These are phyloP conservation scores for Drosophila mercatorum DNA, from an alignment of 2,888 invertebrate genomes.

Conservation along the genomic window DNA sequence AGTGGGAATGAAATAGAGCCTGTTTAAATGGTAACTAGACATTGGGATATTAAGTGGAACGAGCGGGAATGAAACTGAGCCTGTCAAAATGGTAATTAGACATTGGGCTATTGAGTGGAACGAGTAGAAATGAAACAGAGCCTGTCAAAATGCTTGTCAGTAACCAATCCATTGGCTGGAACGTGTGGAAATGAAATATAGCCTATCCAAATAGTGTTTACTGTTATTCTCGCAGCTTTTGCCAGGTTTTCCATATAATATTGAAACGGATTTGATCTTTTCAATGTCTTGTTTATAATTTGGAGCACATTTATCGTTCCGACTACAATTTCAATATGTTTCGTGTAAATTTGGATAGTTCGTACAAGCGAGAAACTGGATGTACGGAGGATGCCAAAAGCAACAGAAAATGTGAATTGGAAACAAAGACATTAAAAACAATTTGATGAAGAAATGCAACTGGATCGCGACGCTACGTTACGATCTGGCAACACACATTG, in stretches of 20 bases:
- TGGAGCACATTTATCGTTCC: neutral
- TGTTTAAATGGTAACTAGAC: too few species aligned
- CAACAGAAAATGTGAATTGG: neutral
- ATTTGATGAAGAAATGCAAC: neutral
- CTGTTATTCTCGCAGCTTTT: too few species aligned
- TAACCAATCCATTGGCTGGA: too few species aligned
- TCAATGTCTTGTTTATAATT: neutral
- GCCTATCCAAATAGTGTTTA: too few species aligned
- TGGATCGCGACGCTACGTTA: neutral
- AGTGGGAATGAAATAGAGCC: neutral
- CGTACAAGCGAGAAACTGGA: neutral
- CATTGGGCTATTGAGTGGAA: too few species aligned
- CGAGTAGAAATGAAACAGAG: too few species aligned
- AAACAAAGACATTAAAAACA: neutral
- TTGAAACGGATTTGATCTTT: neutral
- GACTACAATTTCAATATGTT: slow-evolving; percentile 10
- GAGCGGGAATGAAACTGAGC: too few species aligned
- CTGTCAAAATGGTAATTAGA: too few species aligned
- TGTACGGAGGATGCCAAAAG: neutral
- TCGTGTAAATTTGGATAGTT: slow-evolving; percentile 4
- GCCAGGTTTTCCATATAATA: neutral
- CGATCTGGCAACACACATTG: neutral
- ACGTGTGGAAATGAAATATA: too few species aligned
- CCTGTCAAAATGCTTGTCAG: too few species aligned
- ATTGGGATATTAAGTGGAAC: too few species aligned